Evolutionary conservation across 2,888 invertebrate genomes (phyloP), one percentile per base, ranked within the genome.

Genomic region (Leucoma salicis): DNA sequence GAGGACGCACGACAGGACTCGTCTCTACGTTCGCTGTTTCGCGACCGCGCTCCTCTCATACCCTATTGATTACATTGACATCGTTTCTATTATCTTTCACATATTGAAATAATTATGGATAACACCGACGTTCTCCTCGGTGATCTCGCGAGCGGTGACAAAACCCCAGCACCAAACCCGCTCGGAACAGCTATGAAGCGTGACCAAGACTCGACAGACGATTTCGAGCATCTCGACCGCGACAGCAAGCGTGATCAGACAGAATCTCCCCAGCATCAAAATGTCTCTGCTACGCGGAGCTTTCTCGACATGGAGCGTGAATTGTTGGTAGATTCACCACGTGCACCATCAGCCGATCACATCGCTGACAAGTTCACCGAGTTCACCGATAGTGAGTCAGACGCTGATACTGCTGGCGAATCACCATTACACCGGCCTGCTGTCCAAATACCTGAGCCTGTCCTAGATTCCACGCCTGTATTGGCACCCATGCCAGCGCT

Each of bases 171-270:
- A 16, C 45, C 49, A n/a, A 63, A 59, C 4, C 48, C 53, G 7
- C 47, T 43, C 3, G 67, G 66, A 40, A 57, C 66, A 27, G 49
- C 60, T 39, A 72, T 87, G 67, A 89, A 88, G 64, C 91, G 94
- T 49, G 94, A 94, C 56, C 91, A 92, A 68, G 94, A 94, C 72
- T 94, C 94, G 18, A 87, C 92, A 49, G 94, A 94, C 67, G 94
- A 94, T 82, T 94, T 94, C 74, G 94, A 94, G 77, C 94, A 94
- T 76, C 84, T 94, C 55, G 93, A 92, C 54, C 92, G 92, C 64
- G 93, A 93, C 49, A 82, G 82, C 33, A 75, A 70, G 48, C 82
- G 79, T 39, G 84, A 85, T 39, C 46, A 70, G 39, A 63, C 70
- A 27, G 82, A 78, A 47, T 74, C 80, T 5, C 81, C 79, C 33